phyloP scores from a whole-genome alignment of 2,797 vertebrate genomes.

The Neosalanx taihuensis region DNA sequence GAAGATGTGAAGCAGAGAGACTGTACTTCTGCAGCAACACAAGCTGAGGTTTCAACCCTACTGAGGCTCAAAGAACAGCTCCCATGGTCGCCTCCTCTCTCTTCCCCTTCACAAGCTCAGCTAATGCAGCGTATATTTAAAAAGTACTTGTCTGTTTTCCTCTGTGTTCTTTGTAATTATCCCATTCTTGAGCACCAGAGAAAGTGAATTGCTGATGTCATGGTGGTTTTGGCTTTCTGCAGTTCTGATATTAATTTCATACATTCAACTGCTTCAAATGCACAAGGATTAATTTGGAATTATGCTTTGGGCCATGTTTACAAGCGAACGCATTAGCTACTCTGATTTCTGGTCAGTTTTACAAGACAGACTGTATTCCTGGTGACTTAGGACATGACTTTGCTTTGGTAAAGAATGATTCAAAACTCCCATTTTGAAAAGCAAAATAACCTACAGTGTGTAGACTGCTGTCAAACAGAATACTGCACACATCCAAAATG shows the following conservation, averaged over 20 bases:
- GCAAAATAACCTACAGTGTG: not conserved
- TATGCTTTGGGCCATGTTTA: slow-evolving; percentile 54
- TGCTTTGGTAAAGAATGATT: slow-evolving; percentile 52
- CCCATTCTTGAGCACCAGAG: slow-evolving; percentile 60
- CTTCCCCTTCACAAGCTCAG: slow-evolving; percentile 49
- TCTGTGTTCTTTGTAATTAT: slow-evolving; percentile 74
- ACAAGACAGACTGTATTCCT: slow-evolving; percentile 35
- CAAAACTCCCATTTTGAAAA: slow-evolving; percentile 51
- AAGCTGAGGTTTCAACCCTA: slow-evolving; percentile 60
- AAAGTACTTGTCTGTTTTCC: slow-evolving; percentile 70
- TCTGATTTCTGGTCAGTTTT: slow-evolving; percentile 52
- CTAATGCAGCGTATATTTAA: slow-evolving; percentile 71
- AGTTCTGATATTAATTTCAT: slow-evolving; percentile 69
- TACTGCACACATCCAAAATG: not conserved
- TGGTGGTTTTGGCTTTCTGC: slow-evolving; percentile 66
- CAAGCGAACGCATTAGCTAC: slow-evolving; percentile 55
- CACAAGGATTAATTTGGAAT: slow-evolving; percentile 58
- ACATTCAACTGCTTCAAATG: slow-evolving; percentile 56
- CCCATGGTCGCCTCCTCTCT: slow-evolving; percentile 58
- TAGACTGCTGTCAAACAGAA: not conserved
- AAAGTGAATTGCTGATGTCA: slow-evolving; percentile 74
- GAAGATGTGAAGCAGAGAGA: slow-evolving; percentile 52
- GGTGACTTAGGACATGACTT: slow-evolving; percentile 60
- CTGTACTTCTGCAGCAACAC: slow-evolving; percentile 57
- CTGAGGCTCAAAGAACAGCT: slow-evolving; percentile 61